These are phyloP conservation scores for Brachionus manjavacas DNA, from an alignment of 1,140 invertebrate species.

Conservation along the genomic window DNA sequence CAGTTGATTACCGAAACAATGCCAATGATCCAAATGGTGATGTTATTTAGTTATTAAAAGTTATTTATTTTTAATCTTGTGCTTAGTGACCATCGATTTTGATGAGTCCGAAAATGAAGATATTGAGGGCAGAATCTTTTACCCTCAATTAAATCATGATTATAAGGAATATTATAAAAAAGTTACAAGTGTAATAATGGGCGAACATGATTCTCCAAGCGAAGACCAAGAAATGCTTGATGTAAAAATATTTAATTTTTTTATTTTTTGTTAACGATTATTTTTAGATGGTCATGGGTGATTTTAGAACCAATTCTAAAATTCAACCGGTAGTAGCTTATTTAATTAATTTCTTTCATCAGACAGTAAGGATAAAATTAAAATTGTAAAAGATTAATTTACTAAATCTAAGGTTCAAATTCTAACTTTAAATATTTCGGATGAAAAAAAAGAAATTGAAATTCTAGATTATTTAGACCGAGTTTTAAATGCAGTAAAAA, in stretches of 20 bases:
- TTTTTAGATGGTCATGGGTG: background rate
- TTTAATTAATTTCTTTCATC: conserved; percentile 22
- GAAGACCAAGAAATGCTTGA: background rate
- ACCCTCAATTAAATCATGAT: background rate
- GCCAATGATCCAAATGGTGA: background rate
- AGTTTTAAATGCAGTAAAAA: background rate
- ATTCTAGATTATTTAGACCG: background rate
- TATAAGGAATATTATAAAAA: conserved; percentile 13
- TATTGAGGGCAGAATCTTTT: background rate
- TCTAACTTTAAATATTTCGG: background rate
- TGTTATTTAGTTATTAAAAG: background rate
- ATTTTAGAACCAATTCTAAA: conserved; percentile 3
- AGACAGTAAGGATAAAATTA: background rate
- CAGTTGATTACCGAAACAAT: background rate
- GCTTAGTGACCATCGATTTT: background rate
- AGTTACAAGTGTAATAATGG: background rate
- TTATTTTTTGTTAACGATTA: background rate
- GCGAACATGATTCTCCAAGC: background rate
- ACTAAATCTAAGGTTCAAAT: background rate
- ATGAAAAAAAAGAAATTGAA: background rate
- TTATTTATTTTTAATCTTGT: background rate
- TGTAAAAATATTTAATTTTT: background rate
- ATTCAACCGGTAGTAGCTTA: conserved; percentile 7
- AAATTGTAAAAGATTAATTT: background rate
- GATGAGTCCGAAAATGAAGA: background rate